These are phyloP conservation scores for Drosophila mulleri DNA, from an alignment of 2,888 invertebrate genomes.

Conservation along the genomic window DNA sequence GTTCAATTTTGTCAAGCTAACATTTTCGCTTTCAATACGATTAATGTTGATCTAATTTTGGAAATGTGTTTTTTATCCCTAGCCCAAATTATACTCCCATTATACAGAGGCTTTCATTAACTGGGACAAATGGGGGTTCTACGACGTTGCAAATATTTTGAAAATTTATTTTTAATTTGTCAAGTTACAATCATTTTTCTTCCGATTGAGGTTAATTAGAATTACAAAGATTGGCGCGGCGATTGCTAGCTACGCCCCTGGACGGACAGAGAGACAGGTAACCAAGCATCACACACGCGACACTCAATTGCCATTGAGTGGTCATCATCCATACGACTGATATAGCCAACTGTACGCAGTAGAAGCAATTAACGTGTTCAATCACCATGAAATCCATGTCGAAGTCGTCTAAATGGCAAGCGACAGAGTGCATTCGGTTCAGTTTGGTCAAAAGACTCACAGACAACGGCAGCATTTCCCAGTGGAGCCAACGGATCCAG, in stretches of 20 bases:
- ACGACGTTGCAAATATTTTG: background rate
- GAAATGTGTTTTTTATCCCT: constrained; percentile 2
- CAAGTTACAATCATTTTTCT: background rate
- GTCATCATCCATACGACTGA: constrained; percentile 52
- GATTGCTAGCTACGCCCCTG: constrained; percentile 59
- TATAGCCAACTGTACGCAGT: constrained; percentile 52
- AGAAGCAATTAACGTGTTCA: constrained; percentile 81
- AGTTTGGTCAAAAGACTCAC: constrained; percentile 52
- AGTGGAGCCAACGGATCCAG: background rate
- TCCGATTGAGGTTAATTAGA: constrained; percentile 12
- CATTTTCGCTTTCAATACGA: constrained; percentile 60
- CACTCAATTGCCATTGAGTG: constrained; percentile 68
- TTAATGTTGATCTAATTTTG: constrained; percentile 25
- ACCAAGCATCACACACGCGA: constrained; percentile 75
- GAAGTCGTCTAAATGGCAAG: constrained; percentile 65
- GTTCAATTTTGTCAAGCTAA: constrained; percentile 28
- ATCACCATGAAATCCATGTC: constrained; percentile 84
- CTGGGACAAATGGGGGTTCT: background rate
- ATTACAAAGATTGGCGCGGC: background rate
- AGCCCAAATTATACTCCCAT: constrained; percentile 16
- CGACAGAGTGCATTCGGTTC: constrained; percentile 40
- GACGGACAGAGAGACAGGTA: constrained; percentile 45
- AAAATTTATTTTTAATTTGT: background rate
- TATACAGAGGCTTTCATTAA: constrained; percentile 9
- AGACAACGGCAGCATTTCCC: constrained; percentile 35